Base-by-base conservation (phyloP, 2,113 vertebrate species). In the Probosciger aterrimus region DNA sequence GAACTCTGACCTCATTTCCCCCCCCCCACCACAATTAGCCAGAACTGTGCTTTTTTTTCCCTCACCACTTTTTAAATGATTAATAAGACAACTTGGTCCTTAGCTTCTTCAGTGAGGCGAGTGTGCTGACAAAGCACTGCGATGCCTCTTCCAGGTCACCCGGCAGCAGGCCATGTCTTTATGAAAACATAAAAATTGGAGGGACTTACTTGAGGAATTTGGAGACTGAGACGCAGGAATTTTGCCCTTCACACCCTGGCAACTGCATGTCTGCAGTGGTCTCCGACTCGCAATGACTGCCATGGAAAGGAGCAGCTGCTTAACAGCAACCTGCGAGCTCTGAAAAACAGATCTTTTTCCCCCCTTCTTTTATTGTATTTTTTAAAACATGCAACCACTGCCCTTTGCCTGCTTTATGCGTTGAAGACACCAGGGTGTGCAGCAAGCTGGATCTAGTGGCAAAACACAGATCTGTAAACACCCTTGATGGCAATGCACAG, bases 131-230 rank as follows among this genome's bases (percentile, higher is more conserved):
- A 96, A 96, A 97, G 94, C 96, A 96, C 86, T 94, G 81, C 3
- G 4, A 86, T 84, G 95, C 82, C 59, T 97, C 92, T 97, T 96
- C 95, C 95, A 97, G 96, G 96, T 97, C 96, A 97, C 80, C 93
- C 80, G 44, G 96, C 96, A 97, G 95, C 88, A 96, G 91, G 94
- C 96, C 93, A 95, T 70, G 82, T 88, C 93, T 97, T 97, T 97
- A 95, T 95, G 93, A 96, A 97, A 97, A 97, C 94, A 97, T 94
- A 96, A 96, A 95, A 97, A 97, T 96, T 96, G 94, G 89, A 91
- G 89, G 85, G 87, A 96, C 91, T 96, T 97, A 97, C 94, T 96
- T 96, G 91, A 97, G 88, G 97, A 96, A 97, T 97, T 97, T 94
- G 93, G 85, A 96, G 89, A 84, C 87, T 65, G 76, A 96, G 80